phyloP scores from a whole-genome alignment of 1,140 invertebrate genomes.

The Meloidogyne chitwoodi region DNA sequence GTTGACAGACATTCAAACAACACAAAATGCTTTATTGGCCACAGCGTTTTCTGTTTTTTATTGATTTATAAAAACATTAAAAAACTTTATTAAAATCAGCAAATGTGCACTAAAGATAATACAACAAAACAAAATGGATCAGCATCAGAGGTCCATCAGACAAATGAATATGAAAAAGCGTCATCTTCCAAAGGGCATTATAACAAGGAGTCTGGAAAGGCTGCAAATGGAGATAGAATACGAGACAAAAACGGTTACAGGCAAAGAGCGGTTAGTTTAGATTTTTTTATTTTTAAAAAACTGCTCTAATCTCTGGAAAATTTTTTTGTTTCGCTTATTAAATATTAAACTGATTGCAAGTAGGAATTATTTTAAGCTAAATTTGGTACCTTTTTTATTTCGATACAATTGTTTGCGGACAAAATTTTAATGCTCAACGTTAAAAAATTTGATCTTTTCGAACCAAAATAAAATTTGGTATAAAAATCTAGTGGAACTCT shows the following conservation, averaged over 20 bases:
- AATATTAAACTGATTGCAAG: too few relatives aligned
- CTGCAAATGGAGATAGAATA: conserved; percentile 12
- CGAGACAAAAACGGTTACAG: conserved; percentile 9
- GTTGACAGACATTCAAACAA: neutral
- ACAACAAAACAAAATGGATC: neutral
- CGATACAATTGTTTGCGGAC: too few relatives aligned
- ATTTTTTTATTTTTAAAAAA: neutral
- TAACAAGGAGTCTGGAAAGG: neutral
- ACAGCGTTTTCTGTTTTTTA: neutral
- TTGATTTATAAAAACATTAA: neutral
- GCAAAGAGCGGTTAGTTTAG: conserved; percentile 14
- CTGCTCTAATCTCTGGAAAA: neutral
- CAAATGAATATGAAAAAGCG: neutral
- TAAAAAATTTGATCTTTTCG: neutral
- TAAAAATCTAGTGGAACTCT: neutral
- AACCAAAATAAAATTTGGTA: neutral
- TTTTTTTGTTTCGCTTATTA: neutral
- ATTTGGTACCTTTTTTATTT: too few relatives aligned
- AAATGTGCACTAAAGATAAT: neutral
- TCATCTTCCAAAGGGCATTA: neutral
- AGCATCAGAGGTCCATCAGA: neutral
- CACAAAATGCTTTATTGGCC: neutral
- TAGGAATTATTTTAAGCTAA: too few relatives aligned
- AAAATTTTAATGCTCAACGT: too few relatives aligned
- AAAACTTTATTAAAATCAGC: neutral